Evolutionary conservation across 2,113 vertebrate genomes (phyloP).

Genomic region (Albula goreensis): DNA sequence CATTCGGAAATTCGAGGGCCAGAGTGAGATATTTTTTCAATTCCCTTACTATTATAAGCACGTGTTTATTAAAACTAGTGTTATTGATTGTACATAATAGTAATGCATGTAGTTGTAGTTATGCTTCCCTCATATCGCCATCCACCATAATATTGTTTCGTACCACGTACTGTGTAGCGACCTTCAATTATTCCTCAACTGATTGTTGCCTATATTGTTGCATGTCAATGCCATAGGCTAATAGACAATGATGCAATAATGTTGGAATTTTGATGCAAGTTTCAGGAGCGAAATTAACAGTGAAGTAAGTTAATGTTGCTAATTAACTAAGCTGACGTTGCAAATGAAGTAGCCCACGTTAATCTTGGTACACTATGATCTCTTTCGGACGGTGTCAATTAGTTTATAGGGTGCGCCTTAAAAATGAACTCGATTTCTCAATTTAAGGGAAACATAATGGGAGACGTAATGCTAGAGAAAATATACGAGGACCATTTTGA

Average conservation of each 20-base stretch:
- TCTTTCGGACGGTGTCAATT: not conserved
- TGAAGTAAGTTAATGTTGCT: no score
- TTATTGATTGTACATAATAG: not conserved
- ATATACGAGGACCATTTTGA: no score
- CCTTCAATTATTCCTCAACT: not conserved
- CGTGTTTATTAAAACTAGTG: not conserved
- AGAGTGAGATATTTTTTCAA: constrained; percentile 71
- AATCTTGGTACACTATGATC: not conserved
- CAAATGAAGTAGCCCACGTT: not conserved
- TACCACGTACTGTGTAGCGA: not conserved
- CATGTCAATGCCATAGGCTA: no score
- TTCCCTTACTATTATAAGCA: not conserved
- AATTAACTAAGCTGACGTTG: no score
- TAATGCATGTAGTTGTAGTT: not conserved
- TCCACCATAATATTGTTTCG: not conserved
- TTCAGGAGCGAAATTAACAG: no score
- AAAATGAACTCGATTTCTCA: not conserved
- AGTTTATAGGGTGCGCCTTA: not conserved
- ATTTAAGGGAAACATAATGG: not conserved
- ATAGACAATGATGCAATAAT: no score
- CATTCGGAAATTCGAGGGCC: constrained; percentile 88
- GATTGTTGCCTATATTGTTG: no score
- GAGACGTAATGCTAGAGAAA: no score
- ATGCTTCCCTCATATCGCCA: not conserved
- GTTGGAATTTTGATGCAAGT: no score